Percentiles rank a stretch among this genome's conserved stretches.
Evolutionary conservation across 2,113 vertebrate genomes (phyloP).

Genomic region (Meleagris gallopavo): DNA sequence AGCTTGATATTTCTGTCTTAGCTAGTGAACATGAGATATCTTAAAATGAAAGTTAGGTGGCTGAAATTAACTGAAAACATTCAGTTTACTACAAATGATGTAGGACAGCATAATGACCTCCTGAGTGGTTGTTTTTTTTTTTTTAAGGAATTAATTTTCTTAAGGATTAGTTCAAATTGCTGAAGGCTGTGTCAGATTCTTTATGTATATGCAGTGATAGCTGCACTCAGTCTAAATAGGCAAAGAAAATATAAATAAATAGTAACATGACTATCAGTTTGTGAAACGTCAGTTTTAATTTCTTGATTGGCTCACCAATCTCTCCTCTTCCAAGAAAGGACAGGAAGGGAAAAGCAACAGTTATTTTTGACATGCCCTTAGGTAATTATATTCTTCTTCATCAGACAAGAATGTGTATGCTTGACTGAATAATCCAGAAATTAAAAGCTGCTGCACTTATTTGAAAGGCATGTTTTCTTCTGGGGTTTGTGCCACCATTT

Average conservation of each 20-base stretch:
- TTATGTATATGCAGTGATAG: constrained; percentile 9
- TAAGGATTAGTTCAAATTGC: constrained; percentile 22
- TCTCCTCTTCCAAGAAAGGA: constrained; percentile 49
- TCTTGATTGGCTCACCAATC: constrained; percentile 71
- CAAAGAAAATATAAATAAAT: constrained; percentile 39
- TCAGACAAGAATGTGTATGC: constrained; percentile 56
- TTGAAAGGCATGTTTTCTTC: constrained; percentile 65
- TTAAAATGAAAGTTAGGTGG: not conserved
- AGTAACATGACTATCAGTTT: constrained; percentile 50
- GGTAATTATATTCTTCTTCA: constrained; percentile 55
- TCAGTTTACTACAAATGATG: not conserved
- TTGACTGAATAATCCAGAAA: constrained; percentile 56
- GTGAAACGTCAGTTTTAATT: constrained; percentile 75
- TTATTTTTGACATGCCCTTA: constrained; percentile 59
- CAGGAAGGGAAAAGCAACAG: constrained; percentile 54
- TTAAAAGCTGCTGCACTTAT: constrained; percentile 43
- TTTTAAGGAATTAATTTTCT: constrained; percentile 27
- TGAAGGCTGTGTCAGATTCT: not conserved
- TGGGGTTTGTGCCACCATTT: constrained; percentile 59
- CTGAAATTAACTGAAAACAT: not conserved
- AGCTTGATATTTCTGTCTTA: not conserved
- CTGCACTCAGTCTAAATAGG: constrained; percentile 11
- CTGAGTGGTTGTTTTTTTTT: not conserved
- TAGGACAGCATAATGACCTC: not conserved
- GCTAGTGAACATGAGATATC: not conserved